phyloP scores from a whole-genome alignment of 2,888 invertebrate species.

The Apamea sordens region DNA sequence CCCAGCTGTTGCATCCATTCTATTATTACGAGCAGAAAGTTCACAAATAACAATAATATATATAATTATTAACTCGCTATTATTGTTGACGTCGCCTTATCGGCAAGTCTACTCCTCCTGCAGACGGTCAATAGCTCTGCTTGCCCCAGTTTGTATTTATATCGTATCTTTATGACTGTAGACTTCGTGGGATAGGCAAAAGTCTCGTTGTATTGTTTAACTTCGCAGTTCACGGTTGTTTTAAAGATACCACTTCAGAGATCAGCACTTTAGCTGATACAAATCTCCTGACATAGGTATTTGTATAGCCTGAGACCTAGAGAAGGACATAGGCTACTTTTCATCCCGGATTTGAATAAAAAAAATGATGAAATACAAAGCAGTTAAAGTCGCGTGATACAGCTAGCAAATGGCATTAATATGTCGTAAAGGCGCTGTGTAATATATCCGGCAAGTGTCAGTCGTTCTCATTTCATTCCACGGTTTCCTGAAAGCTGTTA shows the following conservation, averaged over 20 bases:
- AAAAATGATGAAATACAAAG: background rate
- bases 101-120: constrained; percentile 6
- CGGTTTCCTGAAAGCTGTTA: constrained; percentile 29
- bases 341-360: background rate
- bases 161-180: constrained; percentile 19
- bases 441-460: constrained; percentile 16
- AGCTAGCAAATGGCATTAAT: constrained; percentile 4
- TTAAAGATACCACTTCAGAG: background rate
- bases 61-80: constrained; percentile 21
- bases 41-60: constrained; percentile 44
- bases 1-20: constrained; percentile 30
- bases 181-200: background rate
- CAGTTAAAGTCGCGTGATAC: background rate
- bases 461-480: constrained; percentile 10
- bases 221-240: background rate
- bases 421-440: constrained; percentile 15
- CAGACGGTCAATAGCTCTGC: constrained; percentile 49
- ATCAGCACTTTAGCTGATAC: background rate
- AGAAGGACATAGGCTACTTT: background rate
- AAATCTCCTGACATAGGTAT: background rate
- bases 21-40: constrained; percentile 36
- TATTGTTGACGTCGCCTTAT: constrained; percentile 44
- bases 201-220: background rate
- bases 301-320: background rate
- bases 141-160: constrained; percentile 38